A percentile compares a stretch with the other conserved stretches of the same genome.
Evolutionary conservation across 2,888 invertebrate genomes (phyloP).

Genomic region (Eupithecia inturbata): DNA sequence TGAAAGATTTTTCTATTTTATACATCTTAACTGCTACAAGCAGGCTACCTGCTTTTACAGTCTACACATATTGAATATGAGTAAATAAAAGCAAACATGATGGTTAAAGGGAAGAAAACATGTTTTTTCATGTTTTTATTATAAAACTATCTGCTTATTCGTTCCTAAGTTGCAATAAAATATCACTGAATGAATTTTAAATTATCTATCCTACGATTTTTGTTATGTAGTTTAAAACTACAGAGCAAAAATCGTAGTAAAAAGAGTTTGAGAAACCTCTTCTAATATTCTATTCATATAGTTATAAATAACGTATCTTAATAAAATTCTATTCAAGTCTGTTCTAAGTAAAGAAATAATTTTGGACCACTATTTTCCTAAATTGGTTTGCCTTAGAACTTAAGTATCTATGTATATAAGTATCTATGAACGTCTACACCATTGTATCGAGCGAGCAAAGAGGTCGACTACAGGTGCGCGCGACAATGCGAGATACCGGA

Average conservation of each 20-base stretch:
- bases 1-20: not conserved
- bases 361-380: not conserved
- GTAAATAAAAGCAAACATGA: no score
- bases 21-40: not conserved
- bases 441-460: slow-evolving; percentile 7
- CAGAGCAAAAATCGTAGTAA: no score
- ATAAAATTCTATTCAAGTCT: no score
- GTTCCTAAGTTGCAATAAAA: not conserved
- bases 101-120: not conserved
- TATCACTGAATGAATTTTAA: no score
- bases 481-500: slow-evolving; percentile 67
- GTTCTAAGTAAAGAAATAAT: no score
- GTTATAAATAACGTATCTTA: not conserved
- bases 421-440: not conserved
- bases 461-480: slow-evolving; percentile 54
- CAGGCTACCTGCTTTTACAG: no score
- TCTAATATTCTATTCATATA: not conserved
- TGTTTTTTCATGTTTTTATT: not conserved
- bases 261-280: not conserved
- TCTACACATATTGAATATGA: no score
- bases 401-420: not conserved
- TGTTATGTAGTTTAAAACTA: not conserved
- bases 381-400: not conserved
- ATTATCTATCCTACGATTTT: not conserved
- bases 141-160: not conserved